Base-by-base conservation (phyloP, 2,888 invertebrate genomes). In the Heliconius cydno region DNA sequence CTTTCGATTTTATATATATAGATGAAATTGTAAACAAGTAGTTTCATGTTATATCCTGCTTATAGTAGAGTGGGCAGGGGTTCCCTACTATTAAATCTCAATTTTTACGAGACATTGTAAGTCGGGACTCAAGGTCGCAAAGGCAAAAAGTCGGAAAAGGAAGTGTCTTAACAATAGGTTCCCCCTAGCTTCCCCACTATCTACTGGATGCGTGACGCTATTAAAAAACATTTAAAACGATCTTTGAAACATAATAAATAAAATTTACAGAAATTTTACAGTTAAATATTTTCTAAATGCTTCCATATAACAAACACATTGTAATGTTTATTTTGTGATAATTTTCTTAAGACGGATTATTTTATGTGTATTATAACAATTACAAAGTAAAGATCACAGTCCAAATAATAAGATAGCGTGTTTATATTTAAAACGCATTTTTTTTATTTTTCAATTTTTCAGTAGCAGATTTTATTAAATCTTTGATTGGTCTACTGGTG, bases 271-370 rank as follows among this genome's bases (percentile, higher is more conserved):
- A 6, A 67, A 10, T 67, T 34, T 22, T 19, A 34, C 2, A 19
- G 30, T 52, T 46, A 71, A 70, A 71, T 28, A 28, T 65, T 25
- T 65, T 52, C 13, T 28, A 52, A 13, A 41, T 71, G 9, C 46
- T 57, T 22, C 34, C n/a, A 34, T 60, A 6, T 60, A n/a, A 60
- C 34, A 13, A n/a, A 60, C 34, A 13, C n/a, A 34, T n/a, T 60
- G 15, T 60, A 38, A n/a, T 73, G 7, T 73, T 60, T 73, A 60
- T 34, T 38, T n/a, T 60, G 12, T 60, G 73, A 73, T 73, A 60
- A 60, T 73, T 73, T 60, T 25, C 1, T 22, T 60, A 38, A 60
- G 15, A 25, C 10, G 34, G n/a, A 60, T 73, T 57, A 30, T 57
- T 34, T 38, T 30, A n/a, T 60, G 13, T 30, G 30, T 41, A 34